Conservation (phyloP, 2,888 invertebrate genomes). For the Dione juno region DNA sequence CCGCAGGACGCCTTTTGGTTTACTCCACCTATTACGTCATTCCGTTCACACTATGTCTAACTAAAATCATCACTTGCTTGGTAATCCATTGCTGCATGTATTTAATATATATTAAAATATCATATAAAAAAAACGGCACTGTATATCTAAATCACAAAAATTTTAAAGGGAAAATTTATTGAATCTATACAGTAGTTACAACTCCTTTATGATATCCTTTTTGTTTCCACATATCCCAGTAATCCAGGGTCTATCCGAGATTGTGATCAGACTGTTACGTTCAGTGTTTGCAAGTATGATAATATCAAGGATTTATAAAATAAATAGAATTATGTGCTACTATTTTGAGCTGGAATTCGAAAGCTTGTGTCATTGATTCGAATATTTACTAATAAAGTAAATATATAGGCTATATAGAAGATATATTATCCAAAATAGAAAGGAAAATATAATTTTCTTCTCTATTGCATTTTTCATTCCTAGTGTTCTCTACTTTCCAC, state of each 20-base stretch:
- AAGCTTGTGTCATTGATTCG: too few species aligned
- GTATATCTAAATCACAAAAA: neutral
- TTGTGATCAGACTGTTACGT: conserved; percentile 38
- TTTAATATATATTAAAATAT: neutral
- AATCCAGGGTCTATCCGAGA: conserved; percentile 40
- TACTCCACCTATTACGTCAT: conserved; percentile 40
- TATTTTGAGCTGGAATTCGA: too few species aligned
- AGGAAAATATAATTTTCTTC: too few species aligned
- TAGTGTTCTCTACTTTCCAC: too few species aligned
- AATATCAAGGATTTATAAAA: conserved; percentile 28
- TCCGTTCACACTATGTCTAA: conserved; percentile 20
- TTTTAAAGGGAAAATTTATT: neutral
- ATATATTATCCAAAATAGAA: too few species aligned
- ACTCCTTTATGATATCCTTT: conserved; percentile 41
- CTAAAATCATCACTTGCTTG: neutral
- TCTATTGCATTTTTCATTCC: too few species aligned
- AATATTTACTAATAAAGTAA: too few species aligned
- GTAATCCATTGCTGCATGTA: conserved; percentile 18
- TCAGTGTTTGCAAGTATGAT: conserved; percentile 39
- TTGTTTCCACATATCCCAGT: conserved; percentile 42
- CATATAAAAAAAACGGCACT: neutral
- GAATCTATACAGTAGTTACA: conserved; percentile 20
- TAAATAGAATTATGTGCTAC: neutral
- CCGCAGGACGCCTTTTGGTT: conserved; percentile 55
- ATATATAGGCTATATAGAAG: too few species aligned